Percentiles rank a stretch among this genome's conserved stretches.
Conservation (phyloP, 2,888 invertebrate genomes). For the Glaucopsyche alexis region DNA sequence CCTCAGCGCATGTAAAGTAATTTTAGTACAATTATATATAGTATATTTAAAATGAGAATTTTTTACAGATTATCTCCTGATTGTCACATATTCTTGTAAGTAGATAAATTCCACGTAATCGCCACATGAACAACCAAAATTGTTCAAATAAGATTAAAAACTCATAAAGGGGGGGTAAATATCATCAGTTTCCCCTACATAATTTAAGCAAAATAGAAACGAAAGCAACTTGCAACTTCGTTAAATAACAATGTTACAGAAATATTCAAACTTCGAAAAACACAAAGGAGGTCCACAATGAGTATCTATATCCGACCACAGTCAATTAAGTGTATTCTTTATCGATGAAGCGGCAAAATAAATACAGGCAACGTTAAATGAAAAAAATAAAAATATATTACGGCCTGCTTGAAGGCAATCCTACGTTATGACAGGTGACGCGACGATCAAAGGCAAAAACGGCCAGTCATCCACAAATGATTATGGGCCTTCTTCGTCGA, state of each 20-base stretch:
- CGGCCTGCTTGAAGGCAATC: constrained; percentile 56
- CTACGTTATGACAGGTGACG: constrained; percentile 69
- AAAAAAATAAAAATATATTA: constrained; percentile 47
- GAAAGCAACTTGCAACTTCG: not conserved
- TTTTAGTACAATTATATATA: no score
- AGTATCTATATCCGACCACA: constrained; percentile 45
- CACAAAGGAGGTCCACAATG: constrained; percentile 37
- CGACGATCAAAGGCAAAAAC: constrained; percentile 59
- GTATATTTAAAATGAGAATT: no score
- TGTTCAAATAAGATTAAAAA: no score
- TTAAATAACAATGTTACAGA: not conserved
- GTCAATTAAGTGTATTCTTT: constrained; percentile 60
- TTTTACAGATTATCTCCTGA: no score
- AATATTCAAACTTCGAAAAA: constrained; percentile 24
- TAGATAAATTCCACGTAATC: no score
- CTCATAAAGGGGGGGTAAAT: no score
- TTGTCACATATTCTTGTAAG: no score
- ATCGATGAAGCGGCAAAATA: constrained; percentile 52
- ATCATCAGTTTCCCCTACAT: not conserved
- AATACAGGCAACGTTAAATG: constrained; percentile 58
- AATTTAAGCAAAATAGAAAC: constrained; percentile 39
- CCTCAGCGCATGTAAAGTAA: no score
- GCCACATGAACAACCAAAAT: no score
- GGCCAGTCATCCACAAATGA: constrained; percentile 58
- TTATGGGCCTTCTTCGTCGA: constrained; percentile 39